Base-by-base conservation (phyloP, 2,113 vertebrate species). In the Pygoscelis adeliae region DNA sequence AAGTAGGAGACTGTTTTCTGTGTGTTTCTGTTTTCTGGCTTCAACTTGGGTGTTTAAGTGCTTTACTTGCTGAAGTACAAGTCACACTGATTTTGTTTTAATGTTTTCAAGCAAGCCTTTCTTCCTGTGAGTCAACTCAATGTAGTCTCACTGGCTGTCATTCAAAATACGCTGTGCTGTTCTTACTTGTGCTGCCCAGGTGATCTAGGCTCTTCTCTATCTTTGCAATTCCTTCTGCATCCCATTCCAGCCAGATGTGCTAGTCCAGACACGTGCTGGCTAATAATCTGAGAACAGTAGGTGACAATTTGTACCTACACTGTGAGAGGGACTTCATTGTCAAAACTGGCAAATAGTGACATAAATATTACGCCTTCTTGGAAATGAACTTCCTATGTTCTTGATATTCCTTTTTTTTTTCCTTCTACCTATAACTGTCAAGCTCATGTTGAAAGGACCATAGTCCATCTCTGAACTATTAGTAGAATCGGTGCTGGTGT, bases 401-500 rank as follows among this genome's bases (percentile, higher is more conserved):
- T 46, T 65, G 18, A 53, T 52, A 8, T 5, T 40, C 0, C 14
- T n/a, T 12, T 13, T 27, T 0, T 17, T 8, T 27, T 32, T 11
- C 3, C 4, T 26, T 5, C 27, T n/a, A 6, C 12, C 11, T 53
- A 0, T 7, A 61, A 19, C 36, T 50, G 18, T 34, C 17, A 78
- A 53, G 32, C 22, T 84, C 6, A 2, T 10, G 1, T 71, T 71
- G 44, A 71, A 91, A 63, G 29, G 47, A 32, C 47, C 1, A 1
- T 10, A 59, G 52, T 49, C 66, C 4, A 14, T 13, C 32, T 66
- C 42, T 79, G 42, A 90, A 27, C 25, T 70, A 9, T 38, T 23
- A 29, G 9, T 16, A 76, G 22, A 47, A 76, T 67, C 42, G n/a
- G 5, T 55, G 32, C 50, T 85, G 65, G 14, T 7, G 4, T 74